Evolutionary conservation across 2,888 invertebrate species (phyloP).

Genomic region (Kuschelorhynchus macadamiae): DNA sequence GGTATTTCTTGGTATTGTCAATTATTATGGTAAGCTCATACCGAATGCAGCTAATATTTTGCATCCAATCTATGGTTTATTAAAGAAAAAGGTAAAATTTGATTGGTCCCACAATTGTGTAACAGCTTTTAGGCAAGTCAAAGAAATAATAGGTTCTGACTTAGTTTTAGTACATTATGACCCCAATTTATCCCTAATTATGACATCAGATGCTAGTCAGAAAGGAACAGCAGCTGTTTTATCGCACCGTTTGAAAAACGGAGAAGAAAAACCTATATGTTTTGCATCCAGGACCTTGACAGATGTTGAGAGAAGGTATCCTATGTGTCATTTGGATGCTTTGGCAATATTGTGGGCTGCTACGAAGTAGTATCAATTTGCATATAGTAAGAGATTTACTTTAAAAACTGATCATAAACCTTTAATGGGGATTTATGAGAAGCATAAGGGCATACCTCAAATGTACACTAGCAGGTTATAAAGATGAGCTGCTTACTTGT

Average conservation of each 20-base stretch:
- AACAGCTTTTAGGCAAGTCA: too few relatives aligned
- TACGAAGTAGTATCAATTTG: not conserved
- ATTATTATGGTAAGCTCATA: too few relatives aligned
- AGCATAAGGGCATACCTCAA: slow-evolving; percentile 15
- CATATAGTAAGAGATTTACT: slow-evolving; percentile 5
- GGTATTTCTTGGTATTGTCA: too few relatives aligned
- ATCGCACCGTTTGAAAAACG: slow-evolving; percentile 16
- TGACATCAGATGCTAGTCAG: slow-evolving; percentile 10
- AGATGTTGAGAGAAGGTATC: not conserved
- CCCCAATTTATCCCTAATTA: slow-evolving; percentile 12
- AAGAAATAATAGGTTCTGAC: not conserved
- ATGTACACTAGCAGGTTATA: too few relatives aligned
- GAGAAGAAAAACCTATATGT: slow-evolving; percentile 15
- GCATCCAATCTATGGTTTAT: too few relatives aligned
- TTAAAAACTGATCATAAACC: slow-evolving; percentile 16
- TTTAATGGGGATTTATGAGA: slow-evolving; percentile 8
- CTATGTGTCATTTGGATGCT: not conserved
- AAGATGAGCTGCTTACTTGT: too few relatives aligned
- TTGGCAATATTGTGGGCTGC: slow-evolving; percentile 10
- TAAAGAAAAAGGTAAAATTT: too few relatives aligned
- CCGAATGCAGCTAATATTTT: too few relatives aligned
- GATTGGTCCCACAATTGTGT: too few relatives aligned
- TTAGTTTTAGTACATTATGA: slow-evolving; percentile 21
- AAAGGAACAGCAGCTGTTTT: slow-evolving; percentile 8
- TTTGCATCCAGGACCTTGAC: slow-evolving; percentile 22